Evolutionary conservation across 2,888 invertebrate genomes (phyloP).

Genomic region (Slavum lentiscoides): DNA sequence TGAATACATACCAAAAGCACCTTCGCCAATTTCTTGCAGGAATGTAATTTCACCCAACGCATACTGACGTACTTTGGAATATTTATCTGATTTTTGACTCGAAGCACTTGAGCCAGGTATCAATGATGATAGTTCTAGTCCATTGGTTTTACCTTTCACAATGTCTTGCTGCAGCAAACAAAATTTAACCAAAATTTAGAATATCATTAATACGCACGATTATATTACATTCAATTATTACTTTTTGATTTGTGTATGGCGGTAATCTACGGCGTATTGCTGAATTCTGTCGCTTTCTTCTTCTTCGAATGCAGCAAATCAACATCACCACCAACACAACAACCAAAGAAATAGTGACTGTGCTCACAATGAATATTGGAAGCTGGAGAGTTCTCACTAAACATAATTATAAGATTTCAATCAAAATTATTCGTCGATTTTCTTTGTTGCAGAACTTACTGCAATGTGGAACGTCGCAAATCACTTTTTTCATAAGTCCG

Average conservation of each 20-base stretch:
- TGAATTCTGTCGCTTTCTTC: slow-evolving; percentile 35
- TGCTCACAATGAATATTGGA: slow-evolving; percentile 47
- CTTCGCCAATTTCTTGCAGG: slow-evolving; percentile 90
- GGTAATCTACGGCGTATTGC: slow-evolving; percentile 43
- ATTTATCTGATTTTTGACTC: slow-evolving; percentile 57
- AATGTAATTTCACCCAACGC: slow-evolving; percentile 82
- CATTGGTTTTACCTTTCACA: slow-evolving; percentile 55
- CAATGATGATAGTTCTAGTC: slow-evolving; percentile 58
- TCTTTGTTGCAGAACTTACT: slow-evolving; percentile 62
- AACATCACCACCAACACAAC: slow-evolving; percentile 37
- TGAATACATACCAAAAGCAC: slow-evolving; percentile 78
- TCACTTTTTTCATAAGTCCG: slow-evolving; percentile 71
- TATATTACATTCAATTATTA: slow-evolving; percentile 8
- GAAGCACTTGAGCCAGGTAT: slow-evolving; percentile 57
- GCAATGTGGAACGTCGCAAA: slow-evolving; percentile 87
- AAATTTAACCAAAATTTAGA: no score
- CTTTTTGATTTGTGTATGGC: slow-evolving; percentile 47
- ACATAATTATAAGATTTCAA: background rate
- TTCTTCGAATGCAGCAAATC: slow-evolving; percentile 40
- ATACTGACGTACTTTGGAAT: slow-evolving; percentile 76
- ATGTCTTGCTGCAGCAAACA: slow-evolving; percentile 54
- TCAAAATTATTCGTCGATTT: slow-evolving; percentile 1
- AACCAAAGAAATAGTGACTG: slow-evolving; percentile 39
- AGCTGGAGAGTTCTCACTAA: slow-evolving; percentile 47
- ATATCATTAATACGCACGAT: background rate